phyloP scores from a whole-genome alignment of 2,888 invertebrate species.

The Melinopterus prodromus region DNA sequence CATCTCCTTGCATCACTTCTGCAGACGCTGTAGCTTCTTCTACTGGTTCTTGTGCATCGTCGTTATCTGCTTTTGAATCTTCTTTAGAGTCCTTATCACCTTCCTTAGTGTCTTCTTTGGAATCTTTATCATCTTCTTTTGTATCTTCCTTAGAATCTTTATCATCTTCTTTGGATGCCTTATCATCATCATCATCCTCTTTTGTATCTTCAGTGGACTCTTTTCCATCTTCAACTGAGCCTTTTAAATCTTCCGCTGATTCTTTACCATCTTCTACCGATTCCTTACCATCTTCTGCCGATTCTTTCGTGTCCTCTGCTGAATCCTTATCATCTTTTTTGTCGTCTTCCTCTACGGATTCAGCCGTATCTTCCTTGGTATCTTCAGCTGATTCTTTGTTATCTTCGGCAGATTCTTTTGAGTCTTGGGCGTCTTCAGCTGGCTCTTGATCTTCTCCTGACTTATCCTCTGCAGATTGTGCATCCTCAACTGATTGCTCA shows the following conservation, averaged over 20 bases:
- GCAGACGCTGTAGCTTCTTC: slow-evolving; percentile 54
- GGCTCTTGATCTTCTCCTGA: slow-evolving; percentile 29
- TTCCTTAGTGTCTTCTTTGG: slow-evolving; percentile 44
- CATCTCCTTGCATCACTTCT: slow-evolving; percentile 40
- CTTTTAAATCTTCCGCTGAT: slow-evolving; percentile 41
- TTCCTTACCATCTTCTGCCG: slow-evolving; percentile 41
- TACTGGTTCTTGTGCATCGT: slow-evolving; percentile 62
- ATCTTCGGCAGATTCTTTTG: slow-evolving; percentile 18
- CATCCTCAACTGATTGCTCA: slow-evolving; percentile 43
- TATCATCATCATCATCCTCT: slow-evolving; percentile 59
- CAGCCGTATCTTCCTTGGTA: slow-evolving; percentile 11
- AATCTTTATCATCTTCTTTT: slow-evolving; percentile 54
- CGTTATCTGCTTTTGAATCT: slow-evolving; percentile 54
- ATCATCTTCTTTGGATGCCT: slow-evolving; percentile 62
- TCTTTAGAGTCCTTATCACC: slow-evolving; percentile 42
- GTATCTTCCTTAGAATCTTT: slow-evolving; percentile 52
- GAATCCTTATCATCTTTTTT: slow-evolving; percentile 33
- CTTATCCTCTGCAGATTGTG: slow-evolving; percentile 39
- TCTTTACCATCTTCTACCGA: slow-evolving; percentile 42
- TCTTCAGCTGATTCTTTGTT: slow-evolving; percentile 24
- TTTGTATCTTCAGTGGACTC: slow-evolving; percentile 46
- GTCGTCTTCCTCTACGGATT: slow-evolving; percentile 27
- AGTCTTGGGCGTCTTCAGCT: slow-evolving; percentile 27
- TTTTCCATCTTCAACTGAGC: slow-evolving; percentile 41
- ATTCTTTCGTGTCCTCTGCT: slow-evolving; percentile 49